phyloP scores from a whole-genome alignment of 1,140 invertebrate genomes.

The Drosophila nikananu region DNA sequence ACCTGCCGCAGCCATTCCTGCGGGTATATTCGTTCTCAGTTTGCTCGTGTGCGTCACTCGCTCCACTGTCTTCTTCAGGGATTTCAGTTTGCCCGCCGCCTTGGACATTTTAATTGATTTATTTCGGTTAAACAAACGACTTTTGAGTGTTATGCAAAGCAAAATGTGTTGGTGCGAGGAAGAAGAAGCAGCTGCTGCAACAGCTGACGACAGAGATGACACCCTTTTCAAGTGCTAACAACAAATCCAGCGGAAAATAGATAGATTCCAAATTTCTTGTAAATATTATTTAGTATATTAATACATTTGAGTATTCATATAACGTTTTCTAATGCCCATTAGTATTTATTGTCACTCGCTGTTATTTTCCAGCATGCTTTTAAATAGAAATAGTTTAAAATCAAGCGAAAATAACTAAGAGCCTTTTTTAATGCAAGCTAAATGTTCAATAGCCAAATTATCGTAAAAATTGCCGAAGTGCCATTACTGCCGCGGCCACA shows the following conservation, averaged over 20 bases:
- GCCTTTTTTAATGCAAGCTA: background rate
- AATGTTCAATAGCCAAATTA: slow-evolving; percentile 16
- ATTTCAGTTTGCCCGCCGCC: slow-evolving; percentile 88
- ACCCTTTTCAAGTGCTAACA: background rate
- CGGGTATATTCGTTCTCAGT: slow-evolving; percentile 92
- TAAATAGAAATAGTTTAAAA: background rate
- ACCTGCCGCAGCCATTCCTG: slow-evolving; percentile 93
- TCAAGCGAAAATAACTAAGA: background rate
- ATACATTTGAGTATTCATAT: background rate
- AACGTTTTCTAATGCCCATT: background rate
- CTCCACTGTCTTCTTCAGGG: slow-evolving; percentile 89
- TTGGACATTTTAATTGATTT: slow-evolving; percentile 89
- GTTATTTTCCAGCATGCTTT: background rate
- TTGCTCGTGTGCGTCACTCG: slow-evolving; percentile 91
- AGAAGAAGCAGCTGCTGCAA: slow-evolving; percentile 17
- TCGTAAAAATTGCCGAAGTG: slow-evolving; percentile 1
- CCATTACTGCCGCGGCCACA: background rate
- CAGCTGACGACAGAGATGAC: slow-evolving; percentile 12
- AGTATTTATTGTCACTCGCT: background rate
- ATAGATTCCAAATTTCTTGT: background rate
- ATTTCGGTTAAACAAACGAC: slow-evolving; percentile 4
- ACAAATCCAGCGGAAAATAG: slow-evolving; percentile 3
- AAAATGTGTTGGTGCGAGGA: slow-evolving; percentile 22
- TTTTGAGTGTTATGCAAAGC: slow-evolving; percentile 67
- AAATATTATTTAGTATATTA: no score